phyloP scores from a whole-genome alignment of 2,113 vertebrate genomes.

The Neofelis nebulosa region DNA sequence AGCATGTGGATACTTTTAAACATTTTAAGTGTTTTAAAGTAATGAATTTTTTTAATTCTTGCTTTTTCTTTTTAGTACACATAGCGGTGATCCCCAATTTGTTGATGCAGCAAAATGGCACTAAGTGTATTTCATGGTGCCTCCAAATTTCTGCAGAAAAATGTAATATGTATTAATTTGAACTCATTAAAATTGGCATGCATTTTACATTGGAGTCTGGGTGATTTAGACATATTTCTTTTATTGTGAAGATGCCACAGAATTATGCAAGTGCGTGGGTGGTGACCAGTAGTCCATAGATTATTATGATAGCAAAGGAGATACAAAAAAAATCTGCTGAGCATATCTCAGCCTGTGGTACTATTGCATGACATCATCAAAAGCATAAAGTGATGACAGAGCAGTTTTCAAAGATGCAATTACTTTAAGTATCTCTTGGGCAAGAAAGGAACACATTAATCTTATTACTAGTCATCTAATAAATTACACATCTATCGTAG shows the following conservation, averaged over 20 bases:
- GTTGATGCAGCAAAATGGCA: neutral
- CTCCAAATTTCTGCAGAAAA: neutral
- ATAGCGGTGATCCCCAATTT: neutral
- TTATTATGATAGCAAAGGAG: neutral
- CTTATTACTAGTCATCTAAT: constrained; percentile 89
- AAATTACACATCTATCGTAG: constrained; percentile 89
- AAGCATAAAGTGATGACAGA: constrained; percentile 93
- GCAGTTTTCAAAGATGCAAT: constrained; percentile 94
- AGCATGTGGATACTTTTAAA: neutral
- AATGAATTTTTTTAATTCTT: neutral
- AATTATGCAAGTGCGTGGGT: constrained; percentile 9
- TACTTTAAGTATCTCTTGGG: constrained; percentile 94
- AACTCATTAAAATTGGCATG: neutral
- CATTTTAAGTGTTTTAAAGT: neutral
- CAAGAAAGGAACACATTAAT: constrained; percentile 88
- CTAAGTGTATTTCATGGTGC: neutral
- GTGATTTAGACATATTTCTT: neutral
- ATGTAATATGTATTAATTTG: neutral
- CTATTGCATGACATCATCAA: constrained; percentile 87
- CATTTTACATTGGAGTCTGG: neutral
- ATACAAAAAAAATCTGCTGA: constrained; percentile 83
- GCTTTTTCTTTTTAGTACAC: neutral
- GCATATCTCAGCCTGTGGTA: constrained; percentile 57
- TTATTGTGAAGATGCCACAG: neutral
- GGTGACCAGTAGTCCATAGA: neutral